Evolutionary conservation across 2,797 vertebrate genomes (phyloP).

Genomic region (Macroramphosus scolopax): DNA sequence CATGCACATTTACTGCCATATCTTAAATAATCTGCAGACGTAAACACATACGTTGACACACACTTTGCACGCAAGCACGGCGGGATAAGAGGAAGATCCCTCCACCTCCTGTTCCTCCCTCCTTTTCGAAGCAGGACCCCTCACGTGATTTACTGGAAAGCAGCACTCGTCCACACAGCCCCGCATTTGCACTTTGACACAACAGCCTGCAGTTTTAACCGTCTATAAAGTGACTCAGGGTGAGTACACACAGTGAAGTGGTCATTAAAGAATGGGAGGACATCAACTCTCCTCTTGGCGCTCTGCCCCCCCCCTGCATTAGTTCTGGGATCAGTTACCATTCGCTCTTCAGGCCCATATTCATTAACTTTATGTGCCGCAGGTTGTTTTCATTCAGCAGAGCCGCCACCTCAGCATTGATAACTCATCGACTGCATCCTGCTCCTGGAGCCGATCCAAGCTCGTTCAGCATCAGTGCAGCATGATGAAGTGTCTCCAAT

Average conservation of each 20-base stretch:
- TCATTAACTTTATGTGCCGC: conserved; percentile 33
- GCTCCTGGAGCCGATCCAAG: conserved; percentile 18
- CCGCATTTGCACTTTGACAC: conserved; percentile 35
- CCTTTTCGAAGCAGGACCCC: conserved; percentile 48
- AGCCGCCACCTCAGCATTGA: conserved; percentile 11
- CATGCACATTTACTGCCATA: conserved; percentile 27
- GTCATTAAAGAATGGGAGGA: conserved; percentile 34
- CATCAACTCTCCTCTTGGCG: conserved; percentile 25
- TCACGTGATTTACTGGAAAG: conserved; percentile 53
- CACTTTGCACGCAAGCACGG: conserved; percentile 35
- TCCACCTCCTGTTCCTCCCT: conserved; percentile 16
- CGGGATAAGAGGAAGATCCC: conserved; percentile 19
- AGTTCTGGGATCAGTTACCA: conserved; percentile 49
- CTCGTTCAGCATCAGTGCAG: conserved; percentile 13
- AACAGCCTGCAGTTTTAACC: conserved; percentile 11
- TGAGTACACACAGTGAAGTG: conserved; percentile 26
- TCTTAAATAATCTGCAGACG: conserved; percentile 25
- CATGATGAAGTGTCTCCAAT: conserved; percentile 26
- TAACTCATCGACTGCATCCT: conserved; percentile 6
- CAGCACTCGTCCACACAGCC: conserved; percentile 22
- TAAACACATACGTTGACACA: conserved; percentile 34
- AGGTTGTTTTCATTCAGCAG: conserved; percentile 50
- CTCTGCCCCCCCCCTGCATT: conserved; percentile 42
- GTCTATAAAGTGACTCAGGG: conserved; percentile 46
- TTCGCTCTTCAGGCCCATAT: conserved; percentile 26